Conservation (phyloP, 2,797 vertebrate genomes). For the Gymnoscopelus braueri region DNA sequence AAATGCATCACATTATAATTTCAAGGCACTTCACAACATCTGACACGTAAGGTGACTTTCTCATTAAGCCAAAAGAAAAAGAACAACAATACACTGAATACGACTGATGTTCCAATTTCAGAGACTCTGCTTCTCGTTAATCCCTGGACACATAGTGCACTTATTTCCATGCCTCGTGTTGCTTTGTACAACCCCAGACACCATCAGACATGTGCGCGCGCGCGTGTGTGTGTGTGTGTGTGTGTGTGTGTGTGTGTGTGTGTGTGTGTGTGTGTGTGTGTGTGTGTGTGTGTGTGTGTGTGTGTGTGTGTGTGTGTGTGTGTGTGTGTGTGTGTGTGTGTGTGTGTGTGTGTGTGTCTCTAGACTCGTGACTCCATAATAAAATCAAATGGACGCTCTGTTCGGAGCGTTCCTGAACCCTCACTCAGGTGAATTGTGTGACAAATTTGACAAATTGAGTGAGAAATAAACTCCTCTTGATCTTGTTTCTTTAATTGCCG, state of each 20-base stretch:
- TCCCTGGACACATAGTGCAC: background rate
- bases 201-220: conserved; percentile 30
- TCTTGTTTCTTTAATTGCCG: too few relatives aligned
- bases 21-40: too few relatives aligned
- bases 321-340: conserved; percentile 29
- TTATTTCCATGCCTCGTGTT: background rate
- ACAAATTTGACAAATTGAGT: too few relatives aligned
- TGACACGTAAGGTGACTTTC: background rate
- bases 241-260: conserved; percentile 18
- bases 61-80: too few relatives aligned
- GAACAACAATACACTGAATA: background rate
- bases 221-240: conserved; percentile 6
- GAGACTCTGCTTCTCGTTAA: background rate
- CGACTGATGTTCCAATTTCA: conserved; percentile 17
- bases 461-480: too few relatives aligned
- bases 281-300: conserved; percentile 20
- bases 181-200: conserved; percentile 22
- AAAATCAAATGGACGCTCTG: conserved; percentile 46
- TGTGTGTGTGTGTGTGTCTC: conserved; percentile 21
- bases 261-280: conserved; percentile 18
- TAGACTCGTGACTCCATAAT: conserved; percentile 27
- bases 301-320: conserved; percentile 31
- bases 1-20: too few relatives aligned
- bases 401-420: conserved; percentile 22
- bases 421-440: conserved; percentile 42